Conservation (phyloP, 2,797 vertebrate species). For the Synanceia verrucosa region DNA sequence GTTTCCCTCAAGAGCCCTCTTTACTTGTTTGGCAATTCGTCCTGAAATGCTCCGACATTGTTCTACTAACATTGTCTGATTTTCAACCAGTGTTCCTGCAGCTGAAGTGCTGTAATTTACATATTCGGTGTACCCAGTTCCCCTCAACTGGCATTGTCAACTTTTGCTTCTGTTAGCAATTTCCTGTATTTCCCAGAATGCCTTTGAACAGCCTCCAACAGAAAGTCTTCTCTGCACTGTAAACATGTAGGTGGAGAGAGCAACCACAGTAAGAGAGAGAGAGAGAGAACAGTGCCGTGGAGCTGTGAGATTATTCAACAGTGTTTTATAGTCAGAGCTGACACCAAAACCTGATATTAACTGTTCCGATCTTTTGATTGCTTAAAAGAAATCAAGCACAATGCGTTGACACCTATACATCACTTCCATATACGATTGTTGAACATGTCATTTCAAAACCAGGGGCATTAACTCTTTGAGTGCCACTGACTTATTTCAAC, state of each 20-base stretch:
- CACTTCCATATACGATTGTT: not conserved
- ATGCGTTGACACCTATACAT: not conserved
- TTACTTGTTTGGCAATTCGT: not conserved
- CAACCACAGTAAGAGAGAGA: constrained; percentile 6
- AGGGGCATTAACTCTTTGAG: not conserved
- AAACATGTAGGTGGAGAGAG: constrained; percentile 58
- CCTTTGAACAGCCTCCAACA: constrained; percentile 52
- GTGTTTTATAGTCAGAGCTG: not conserved
- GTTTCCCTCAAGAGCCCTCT: not conserved
- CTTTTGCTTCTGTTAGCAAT: constrained; percentile 46
- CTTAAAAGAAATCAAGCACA: not conserved
- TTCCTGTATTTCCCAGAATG: constrained; percentile 49
- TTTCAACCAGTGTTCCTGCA: constrained; percentile 24
- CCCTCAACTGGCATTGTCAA: constrained; percentile 38
- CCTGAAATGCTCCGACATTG: not conserved
- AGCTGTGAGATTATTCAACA: constrained; percentile 14
- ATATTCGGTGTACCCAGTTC: constrained; percentile 26
- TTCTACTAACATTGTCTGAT: constrained; percentile 22
- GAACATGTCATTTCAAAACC: not conserved
- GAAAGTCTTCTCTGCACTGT: constrained; percentile 45
- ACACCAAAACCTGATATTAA: constrained; percentile 9
- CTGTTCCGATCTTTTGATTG: not conserved
- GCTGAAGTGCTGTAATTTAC: constrained; percentile 26
- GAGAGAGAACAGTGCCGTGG: constrained; percentile 13
- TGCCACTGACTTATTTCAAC: too few species aligned